Conservation (phyloP, 2,113 vertebrate species). For the Halcyon malimbica region DNA sequence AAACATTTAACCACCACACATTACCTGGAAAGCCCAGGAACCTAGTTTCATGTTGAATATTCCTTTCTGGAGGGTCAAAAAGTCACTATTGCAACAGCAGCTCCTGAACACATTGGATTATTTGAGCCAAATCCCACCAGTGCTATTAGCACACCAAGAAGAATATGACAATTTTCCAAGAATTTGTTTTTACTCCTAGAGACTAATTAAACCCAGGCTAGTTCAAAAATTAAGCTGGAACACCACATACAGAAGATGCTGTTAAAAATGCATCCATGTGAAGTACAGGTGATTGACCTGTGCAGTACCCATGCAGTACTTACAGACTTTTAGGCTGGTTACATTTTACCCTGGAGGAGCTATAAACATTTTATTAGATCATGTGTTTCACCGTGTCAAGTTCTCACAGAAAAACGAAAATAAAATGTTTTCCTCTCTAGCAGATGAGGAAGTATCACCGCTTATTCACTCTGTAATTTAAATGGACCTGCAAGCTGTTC, state of each 20-base stretch:
- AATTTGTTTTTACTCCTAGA: not conserved
- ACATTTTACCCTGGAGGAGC: not conserved
- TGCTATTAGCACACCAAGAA: not conserved
- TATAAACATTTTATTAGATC: not conserved
- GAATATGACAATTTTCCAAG: not conserved
- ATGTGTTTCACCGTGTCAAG: not conserved
- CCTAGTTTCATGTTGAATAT: not conserved
- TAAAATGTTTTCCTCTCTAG: not conserved
- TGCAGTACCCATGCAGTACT: not conserved
- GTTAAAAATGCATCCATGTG: not conserved
- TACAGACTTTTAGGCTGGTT: not conserved
- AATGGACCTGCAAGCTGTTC: not conserved
- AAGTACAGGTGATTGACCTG: not conserved
- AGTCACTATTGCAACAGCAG: not conserved
- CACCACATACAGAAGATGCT: not conserved
- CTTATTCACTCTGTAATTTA: not conserved
- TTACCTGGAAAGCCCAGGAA: not conserved
- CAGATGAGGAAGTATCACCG: not conserved
- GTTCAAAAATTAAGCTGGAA: not conserved
- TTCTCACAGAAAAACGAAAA: not conserved
- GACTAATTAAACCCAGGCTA: not conserved
- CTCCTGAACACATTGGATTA: not conserved
- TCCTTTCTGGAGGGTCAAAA: not conserved
- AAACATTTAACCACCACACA: not conserved
- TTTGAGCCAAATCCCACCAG: not conserved